Base-by-base conservation (phyloP, 1,140 invertebrate genomes). In the Helicoverpa zea region DNA sequence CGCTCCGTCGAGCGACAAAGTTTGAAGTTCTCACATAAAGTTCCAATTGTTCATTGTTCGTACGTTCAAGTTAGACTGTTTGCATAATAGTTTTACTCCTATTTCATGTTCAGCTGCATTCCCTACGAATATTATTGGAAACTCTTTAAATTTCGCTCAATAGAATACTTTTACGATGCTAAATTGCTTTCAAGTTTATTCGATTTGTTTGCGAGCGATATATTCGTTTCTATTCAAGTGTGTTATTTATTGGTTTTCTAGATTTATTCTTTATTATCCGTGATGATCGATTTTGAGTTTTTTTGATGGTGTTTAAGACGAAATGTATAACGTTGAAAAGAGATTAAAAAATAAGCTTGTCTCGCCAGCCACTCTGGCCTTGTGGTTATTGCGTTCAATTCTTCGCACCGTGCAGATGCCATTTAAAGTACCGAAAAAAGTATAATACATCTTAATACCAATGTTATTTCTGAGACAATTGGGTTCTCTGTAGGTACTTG, bases 81-180 rank as follows among this genome's bases (percentile, higher is more conserved):
- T 89, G 83, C 85, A 89, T 89, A 89, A 91, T 88, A 83, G 86
- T 90, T 90, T 88, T 91, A 90, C 90, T 87, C 77, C 66, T 83
- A 83, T 87, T 87, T 87, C 82, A 87, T 81, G 79, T 84, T 77
- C 63, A 29, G 74, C 58, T 82, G 75, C 70, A 86, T 84, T 83
- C 82, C 35, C 61, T 73, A 76, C 81, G 79, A 81, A 80, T 80
- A 76, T 79, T 84, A 84, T 83, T 78, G 76, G 58, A 81, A 56
- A 64, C 64, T 79, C 47, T 79, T 78, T 70, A 81, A 74, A 82
- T 82, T 82, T 47, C 61, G 72, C 79, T 77, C 75, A 77, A 83
- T 77, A 78, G 78, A 84, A 80, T 74, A 84, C 81, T 80, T 83
- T 78, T 85, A 78, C 68, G 77, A 78, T 68, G n/a, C 43, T 81